Base-by-base conservation (phyloP, 2,797 vertebrate genomes). In the Spinibarbus caldwelli region DNA sequence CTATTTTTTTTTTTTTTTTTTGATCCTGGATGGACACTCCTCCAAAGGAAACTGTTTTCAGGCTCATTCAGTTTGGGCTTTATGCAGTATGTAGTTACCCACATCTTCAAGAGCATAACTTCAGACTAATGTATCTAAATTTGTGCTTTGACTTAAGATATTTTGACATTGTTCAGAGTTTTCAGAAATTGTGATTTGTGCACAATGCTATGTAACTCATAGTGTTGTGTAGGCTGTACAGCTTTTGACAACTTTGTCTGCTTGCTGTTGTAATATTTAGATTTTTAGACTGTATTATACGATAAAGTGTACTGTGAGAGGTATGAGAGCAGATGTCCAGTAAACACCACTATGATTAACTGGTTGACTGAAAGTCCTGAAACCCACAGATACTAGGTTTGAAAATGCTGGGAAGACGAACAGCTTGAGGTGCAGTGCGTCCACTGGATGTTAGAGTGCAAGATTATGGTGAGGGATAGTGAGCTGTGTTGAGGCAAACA, bases 291-390 rank as follows among this genome's bases (percentile, higher is more conserved):
- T 91, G 90, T 81, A 45, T 82, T 84, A 84, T 73, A 59, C 9
- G 1, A 77, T 31, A 23, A 78, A 34, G 14, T 1, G 1, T n/a
- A 6, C n/a, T 12, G 21, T 80, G n/a, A 59, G 34, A 23, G 36
- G 31, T 81, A 54, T 72, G n/a, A 80, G 14, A 80, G 29, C 67
- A 41, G 29, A 67, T 78, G 77, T 66, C 29, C 72, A 84, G 54
- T 75, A 36, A 49, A 21, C 10, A 43, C 29, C 21, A 9, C 19
- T 19, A 26, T 62, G 81, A 84, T 78, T 75, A 64, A 47, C 45
- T 52, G 29, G 31, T 73, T 91, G 94, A 93, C 93, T 93, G 93
- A 93, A 92, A 90, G 89, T 80, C 0, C 52, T 89, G 49, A 91
- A 92, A 86, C 90, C 89, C 86, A 84, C 84, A 86, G 80, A 86